Conservation (phyloP, 2,888 invertebrate genomes). For the Dryococelus australis region DNA sequence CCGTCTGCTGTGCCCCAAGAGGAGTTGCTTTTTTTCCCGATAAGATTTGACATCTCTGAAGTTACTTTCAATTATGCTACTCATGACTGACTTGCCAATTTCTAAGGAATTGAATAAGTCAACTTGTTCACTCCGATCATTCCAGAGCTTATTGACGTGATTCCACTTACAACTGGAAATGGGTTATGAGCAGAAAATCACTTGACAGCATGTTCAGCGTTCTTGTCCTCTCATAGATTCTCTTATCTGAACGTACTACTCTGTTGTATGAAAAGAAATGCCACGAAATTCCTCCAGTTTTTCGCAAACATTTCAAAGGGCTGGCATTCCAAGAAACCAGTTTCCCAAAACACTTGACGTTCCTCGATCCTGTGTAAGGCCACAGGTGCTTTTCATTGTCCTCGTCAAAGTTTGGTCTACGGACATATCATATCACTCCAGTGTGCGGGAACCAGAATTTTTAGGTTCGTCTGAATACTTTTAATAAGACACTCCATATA, state of each 20-base stretch:
- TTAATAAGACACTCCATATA: no score
- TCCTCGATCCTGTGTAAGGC: conserved; percentile 39
- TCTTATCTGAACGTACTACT: conserved; percentile 46
- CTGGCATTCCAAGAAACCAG: conserved; percentile 42
- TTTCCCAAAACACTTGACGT: conserved; percentile 42
- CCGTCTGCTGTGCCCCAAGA: neutral
- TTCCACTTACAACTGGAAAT: neutral
- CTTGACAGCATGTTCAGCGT: neutral
- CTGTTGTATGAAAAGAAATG: conserved; percentile 38
- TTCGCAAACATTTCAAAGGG: conserved; percentile 38
- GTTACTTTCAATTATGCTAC: neutral
- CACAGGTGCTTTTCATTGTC: neutral
- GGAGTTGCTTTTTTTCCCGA: neutral
- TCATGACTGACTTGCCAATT: neutral
- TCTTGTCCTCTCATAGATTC: conserved; percentile 35
- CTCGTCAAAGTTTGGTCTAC: conserved; percentile 11
- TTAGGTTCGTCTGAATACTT: no score
- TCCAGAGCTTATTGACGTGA: conserved; percentile 22
- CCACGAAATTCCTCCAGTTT: conserved; percentile 43
- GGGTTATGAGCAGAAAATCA: neutral
- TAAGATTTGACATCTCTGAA: neutral
- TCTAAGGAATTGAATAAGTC: conserved; percentile 11
- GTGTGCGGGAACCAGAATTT: no score
- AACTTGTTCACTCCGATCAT: neutral
- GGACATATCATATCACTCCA: neutral